Evolutionary conservation across 2,797 vertebrate genomes (phyloP).

Genomic region (Squalus acanthias): DNA sequence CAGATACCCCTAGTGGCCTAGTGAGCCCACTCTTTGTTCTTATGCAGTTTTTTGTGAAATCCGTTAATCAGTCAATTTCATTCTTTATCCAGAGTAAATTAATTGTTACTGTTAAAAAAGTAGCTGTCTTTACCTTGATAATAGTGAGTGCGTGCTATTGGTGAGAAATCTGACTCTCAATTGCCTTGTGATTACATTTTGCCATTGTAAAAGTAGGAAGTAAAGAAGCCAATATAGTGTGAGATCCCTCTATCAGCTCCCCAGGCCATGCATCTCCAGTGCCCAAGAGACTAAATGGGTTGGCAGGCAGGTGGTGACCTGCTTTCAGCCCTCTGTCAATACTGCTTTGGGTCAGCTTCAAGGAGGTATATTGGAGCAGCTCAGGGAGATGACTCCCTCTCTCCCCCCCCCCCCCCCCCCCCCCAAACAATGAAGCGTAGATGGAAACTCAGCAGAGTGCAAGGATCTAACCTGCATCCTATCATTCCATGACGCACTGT

Average conservation of each 20-base stretch:
- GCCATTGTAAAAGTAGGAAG: background rate
- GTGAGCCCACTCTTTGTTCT: background rate
- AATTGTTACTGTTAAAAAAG: background rate
- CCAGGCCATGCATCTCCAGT: background rate
- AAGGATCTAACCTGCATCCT: background rate
- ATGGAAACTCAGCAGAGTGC: background rate
- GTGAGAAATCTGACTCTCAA: background rate
- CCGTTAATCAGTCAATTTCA: background rate
- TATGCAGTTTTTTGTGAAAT: background rate
- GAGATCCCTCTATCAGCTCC: background rate
- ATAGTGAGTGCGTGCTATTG: background rate
- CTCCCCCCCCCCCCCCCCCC: background rate
- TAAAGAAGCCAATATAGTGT: background rate
- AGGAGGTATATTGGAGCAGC: background rate
- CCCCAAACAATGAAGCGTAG: background rate
- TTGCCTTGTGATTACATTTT: background rate
- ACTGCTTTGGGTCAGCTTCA: background rate
- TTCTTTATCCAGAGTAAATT: background rate
- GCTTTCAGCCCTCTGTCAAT: too few relatives aligned
- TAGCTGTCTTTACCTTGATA: background rate
- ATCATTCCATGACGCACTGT: background rate
- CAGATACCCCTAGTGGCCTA: background rate
- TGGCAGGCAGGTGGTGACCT: background rate
- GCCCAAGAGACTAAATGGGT: background rate
- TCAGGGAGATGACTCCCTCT: background rate